These are phyloP conservation scores for Actinopyga echinites DNA, from an alignment of 53 echinoderm and acorn worm genomes.

Conservation along the genomic window DNA sequence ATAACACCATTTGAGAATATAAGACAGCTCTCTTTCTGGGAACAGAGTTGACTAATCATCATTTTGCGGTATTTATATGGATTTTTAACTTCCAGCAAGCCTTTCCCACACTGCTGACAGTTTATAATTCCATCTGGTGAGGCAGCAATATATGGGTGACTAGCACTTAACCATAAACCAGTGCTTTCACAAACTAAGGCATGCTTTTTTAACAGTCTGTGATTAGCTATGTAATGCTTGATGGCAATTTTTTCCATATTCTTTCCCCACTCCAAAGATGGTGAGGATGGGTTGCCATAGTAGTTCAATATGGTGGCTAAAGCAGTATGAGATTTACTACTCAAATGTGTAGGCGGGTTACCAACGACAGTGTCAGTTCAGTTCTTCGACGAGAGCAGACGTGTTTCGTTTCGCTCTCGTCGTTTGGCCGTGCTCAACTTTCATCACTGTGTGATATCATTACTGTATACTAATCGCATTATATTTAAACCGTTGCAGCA, in stretches of 20 bases:
- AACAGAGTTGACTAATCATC: constrained; percentile 30
- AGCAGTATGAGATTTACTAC: constrained; percentile 33
- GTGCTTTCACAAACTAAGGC: constrained; percentile 43
- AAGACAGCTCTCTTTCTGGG: constrained; percentile 41
- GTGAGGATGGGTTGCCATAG: constrained; percentile 47
- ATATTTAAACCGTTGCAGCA: no score
- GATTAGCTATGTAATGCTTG: constrained; percentile 61
- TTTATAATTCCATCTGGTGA: constrained; percentile 61
- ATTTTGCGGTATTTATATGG: constrained; percentile 51
- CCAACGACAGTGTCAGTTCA: constrained; percentile 26
- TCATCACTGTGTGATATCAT: no score
- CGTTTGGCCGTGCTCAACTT: no score
- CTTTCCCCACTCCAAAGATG: constrained; percentile 66
- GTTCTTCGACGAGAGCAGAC: no score
- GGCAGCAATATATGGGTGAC: constrained; percentile 63
- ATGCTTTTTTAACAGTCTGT: constrained; percentile 52
- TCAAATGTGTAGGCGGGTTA: not conserved
- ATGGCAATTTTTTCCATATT: constrained; percentile 50
- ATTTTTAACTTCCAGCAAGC: constrained; percentile 65
- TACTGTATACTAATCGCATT: no score
- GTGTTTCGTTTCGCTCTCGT: no score
- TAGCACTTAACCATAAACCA: constrained; percentile 52
- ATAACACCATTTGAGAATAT: constrained; percentile 38
- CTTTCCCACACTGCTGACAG: constrained; percentile 64
- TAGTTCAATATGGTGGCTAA: constrained; percentile 58